Evolutionary conservation across 2,797 vertebrate species (phyloP), one percentile per base, ranked within the genome.

Genomic region (Botia kubotai): DNA sequence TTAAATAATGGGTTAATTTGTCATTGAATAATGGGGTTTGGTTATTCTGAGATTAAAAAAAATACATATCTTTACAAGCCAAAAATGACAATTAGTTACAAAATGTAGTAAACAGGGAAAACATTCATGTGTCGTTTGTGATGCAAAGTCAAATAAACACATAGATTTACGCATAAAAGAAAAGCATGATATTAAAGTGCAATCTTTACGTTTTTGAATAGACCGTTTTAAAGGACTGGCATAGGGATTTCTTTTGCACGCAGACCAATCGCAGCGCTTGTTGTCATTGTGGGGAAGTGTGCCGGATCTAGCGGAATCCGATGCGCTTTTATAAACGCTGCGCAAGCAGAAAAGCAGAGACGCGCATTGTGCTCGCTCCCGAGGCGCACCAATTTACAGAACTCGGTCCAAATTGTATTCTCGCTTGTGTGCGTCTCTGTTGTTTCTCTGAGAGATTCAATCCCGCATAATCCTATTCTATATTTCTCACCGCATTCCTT

Each of bases 231-330:
- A 46, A 46, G 43, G 43, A 46, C 43, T 46, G 43, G 33, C 71
- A 58, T 43, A 21, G 53, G 33, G 33, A 33, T 33, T 33, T 33
- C 33, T 33, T 33, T 26, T 1, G 23, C 23, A 26, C 23, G 16
- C 29, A 26, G 81, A 87, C 90, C 91, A 92, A 89, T 92, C 87
- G 50, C 36, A 66, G 6, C 13, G 52, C 86, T 69, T 87, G 89
- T 88, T 90, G 87, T 82, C 82, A 86, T 85, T 85, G 68, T 77
- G 77, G 2, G 26, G 83, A 79, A 87, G 89, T 81, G 82, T 79
- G 76, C 77, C 67, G 60, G 76, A 79, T 74, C 77, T 72, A 69
- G 81, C 79, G 79, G 72, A 84, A 81, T 81, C 79, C 83, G 63
- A 72, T 29, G 72, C 63, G 85, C 83, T 73, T 73, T 85, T 77